Evolutionary conservation across 2,113 vertebrate species (phyloP).

Genomic region (Meriones unguiculatus): DNA sequence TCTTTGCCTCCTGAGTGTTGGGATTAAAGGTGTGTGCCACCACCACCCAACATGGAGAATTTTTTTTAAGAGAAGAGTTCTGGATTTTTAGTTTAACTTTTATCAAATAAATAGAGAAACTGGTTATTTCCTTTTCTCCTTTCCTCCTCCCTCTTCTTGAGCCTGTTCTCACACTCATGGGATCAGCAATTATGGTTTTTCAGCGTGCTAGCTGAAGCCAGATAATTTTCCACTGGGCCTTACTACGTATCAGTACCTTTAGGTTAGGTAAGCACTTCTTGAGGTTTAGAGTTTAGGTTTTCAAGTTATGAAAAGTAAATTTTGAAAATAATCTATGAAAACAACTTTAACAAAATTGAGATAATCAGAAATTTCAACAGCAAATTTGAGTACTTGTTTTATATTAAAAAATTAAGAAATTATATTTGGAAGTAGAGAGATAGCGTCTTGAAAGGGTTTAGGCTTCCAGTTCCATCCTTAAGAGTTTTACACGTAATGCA

Average conservation of each 20-base stretch:
- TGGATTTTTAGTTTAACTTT: neutral
- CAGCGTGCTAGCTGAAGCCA: neutral
- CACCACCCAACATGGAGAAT: neutral
- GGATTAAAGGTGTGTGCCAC: neutral
- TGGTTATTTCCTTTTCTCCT: neutral
- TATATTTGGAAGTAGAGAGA: neutral
- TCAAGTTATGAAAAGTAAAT: constrained; percentile 39
- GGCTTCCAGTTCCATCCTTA: neutral
- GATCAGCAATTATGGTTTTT: neutral
- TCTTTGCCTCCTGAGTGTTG: neutral
- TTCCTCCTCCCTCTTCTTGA: neutral
- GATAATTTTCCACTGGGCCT: neutral
- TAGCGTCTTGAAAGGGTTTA: neutral
- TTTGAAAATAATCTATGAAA: constrained; percentile 37
- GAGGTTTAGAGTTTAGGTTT: constrained; percentile 48
- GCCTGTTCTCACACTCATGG: neutral
- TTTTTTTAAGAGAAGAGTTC: neutral
- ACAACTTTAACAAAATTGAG: neutral
- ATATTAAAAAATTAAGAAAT: constrained; percentile 28
- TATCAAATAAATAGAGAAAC: neutral
- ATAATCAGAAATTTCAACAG: neutral
- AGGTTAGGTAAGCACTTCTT: neutral
- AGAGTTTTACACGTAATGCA: neutral
- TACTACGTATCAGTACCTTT: neutral
- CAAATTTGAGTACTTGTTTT: constrained; percentile 7